Percentiles rank a stretch among this genome's conserved stretches.
phyloP scores from a whole-genome alignment of 2,113 vertebrate genomes.

The Nyctibius bracteatus region DNA sequence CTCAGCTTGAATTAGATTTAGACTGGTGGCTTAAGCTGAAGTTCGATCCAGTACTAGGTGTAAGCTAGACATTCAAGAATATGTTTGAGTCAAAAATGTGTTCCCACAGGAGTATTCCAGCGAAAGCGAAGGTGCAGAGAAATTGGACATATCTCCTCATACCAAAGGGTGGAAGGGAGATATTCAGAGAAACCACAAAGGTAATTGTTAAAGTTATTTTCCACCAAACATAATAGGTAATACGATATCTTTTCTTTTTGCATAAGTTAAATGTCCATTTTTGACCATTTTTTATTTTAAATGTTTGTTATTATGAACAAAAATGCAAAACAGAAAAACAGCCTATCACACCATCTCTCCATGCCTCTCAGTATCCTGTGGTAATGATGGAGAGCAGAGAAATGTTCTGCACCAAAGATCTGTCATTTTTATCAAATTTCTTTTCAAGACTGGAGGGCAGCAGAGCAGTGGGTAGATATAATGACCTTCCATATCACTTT shows the following conservation, averaged over 20 bases:
- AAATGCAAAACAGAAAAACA: not conserved
- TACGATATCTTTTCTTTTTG: not conserved
- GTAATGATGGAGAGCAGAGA: not conserved
- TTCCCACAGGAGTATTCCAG: not conserved
- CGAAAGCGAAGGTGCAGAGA: not conserved
- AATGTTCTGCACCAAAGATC: not conserved
- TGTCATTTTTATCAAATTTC: not conserved
- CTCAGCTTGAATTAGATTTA: not conserved
- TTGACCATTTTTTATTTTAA: not conserved
- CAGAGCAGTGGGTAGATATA: not conserved
- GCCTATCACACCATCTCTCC: not conserved
- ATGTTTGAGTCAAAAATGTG: not conserved
- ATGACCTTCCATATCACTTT: not conserved
- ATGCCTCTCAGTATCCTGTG: not conserved
- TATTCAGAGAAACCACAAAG: not conserved
- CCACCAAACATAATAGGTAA: not conserved
- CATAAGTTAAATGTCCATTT: not conserved
- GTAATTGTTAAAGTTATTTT: not conserved
- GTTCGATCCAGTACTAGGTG: not conserved
- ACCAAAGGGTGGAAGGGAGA: not conserved
- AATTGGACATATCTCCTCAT: not conserved
- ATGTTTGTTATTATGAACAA: not conserved
- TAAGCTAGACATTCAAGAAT: not conserved
- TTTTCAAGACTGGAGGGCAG: not conserved
- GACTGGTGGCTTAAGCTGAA: not conserved